Conservation (phyloP, 2,888 invertebrate species). For the Tetranychus truncatus region DNA sequence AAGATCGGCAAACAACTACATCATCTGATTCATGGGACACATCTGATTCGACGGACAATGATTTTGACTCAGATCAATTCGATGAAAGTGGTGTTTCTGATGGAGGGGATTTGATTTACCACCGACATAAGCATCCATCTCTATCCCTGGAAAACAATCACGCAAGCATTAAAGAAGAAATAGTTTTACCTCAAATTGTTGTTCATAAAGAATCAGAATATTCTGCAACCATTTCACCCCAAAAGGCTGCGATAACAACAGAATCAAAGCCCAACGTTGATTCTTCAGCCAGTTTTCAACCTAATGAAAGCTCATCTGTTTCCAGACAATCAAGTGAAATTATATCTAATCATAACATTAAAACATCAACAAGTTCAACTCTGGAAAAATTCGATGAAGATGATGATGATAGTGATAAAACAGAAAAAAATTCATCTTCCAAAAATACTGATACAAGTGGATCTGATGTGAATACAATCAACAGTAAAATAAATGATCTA, state of each 20-base stretch:
- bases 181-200: not conserved
- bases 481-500: conserved; percentile 3
- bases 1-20: conserved; percentile 4
- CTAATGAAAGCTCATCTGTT: too few species aligned
- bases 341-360: not conserved
- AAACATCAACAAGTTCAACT: not conserved
- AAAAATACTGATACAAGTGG: not conserved
- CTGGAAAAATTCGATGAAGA: not conserved
- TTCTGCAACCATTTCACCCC: not conserved
- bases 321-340: not conserved
- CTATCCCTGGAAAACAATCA: not conserved
- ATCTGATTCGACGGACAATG: conserved; percentile 12
- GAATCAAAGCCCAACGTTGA: too few species aligned
- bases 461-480: not conserved
- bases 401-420: not conserved
- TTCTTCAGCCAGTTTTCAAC: too few species aligned
- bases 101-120: not conserved
- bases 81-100: conserved; percentile 5
- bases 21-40: conserved; percentile 6
- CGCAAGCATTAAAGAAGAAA: not conserved
- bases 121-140: not conserved
- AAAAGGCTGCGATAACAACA: not conserved
- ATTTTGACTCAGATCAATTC: conserved; percentile 13
- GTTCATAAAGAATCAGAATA: not conserved
- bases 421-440: not conserved